phyloP scores from a whole-genome alignment of 2,113 vertebrate genomes.

The Myotis lucifugus region DNA sequence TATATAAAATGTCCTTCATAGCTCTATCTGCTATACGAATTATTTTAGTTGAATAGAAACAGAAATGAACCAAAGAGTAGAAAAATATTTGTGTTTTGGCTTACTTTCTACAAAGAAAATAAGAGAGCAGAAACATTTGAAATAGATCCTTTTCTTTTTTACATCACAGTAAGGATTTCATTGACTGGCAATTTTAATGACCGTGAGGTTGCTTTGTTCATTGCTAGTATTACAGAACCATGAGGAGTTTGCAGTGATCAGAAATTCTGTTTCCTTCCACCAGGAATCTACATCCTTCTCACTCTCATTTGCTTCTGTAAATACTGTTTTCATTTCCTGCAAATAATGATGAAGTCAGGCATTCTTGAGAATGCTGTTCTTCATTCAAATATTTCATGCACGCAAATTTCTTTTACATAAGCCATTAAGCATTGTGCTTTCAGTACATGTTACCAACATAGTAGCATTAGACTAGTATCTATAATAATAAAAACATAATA shows the following conservation, averaged over 20 bases:
- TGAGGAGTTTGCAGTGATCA: constrained; percentile 62
- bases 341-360: constrained; percentile 64
- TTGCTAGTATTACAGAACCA: background rate
- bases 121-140: background rate
- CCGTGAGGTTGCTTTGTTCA: constrained; percentile 29
- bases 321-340: constrained; percentile 73
- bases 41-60: background rate
- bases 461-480: constrained; percentile 26
- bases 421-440: constrained; percentile 66
- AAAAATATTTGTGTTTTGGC: background rate
- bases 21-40: background rate
- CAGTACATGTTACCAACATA: background rate
- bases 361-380: constrained; percentile 52
- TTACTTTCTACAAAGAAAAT: background rate
- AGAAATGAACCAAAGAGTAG: background rate
- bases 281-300: constrained; percentile 61
- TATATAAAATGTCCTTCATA: background rate
- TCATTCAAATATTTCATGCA: constrained; percentile 40
- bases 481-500: too few species aligned
- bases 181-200: background rate
- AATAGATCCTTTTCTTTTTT: constrained; percentile 20
- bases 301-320: constrained; percentile 73
- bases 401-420: constrained; percentile 62
- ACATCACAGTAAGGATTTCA: constrained; percentile 40
- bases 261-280: constrained; percentile 69